phyloP scores from a whole-genome alignment of 2,888 invertebrate genomes.

The Agapostemon virescens region DNA sequence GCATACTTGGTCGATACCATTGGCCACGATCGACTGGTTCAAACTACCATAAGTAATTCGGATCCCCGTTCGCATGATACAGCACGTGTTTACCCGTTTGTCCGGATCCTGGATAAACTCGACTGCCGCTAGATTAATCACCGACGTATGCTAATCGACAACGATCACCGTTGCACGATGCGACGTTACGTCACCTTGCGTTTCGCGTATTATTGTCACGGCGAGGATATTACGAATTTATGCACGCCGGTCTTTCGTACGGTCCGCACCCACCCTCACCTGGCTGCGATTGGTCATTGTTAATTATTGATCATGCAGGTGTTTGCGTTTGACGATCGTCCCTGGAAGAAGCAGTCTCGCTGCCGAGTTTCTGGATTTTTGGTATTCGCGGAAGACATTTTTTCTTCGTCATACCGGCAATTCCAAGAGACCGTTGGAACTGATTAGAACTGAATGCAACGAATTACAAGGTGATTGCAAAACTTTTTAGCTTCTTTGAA shows the following conservation, averaged over 20 bases:
- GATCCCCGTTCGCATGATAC: slow-evolving; percentile 53
- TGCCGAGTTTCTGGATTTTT: background rate
- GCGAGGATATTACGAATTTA: slow-evolving; percentile 32
- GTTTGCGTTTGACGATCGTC: slow-evolving; percentile 15
- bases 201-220: slow-evolving; percentile 30
- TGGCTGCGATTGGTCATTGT: slow-evolving; percentile 14
- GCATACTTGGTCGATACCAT: slow-evolving; percentile 37
- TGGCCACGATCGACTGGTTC: slow-evolving; percentile 42
- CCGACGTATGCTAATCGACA: slow-evolving; percentile 65
- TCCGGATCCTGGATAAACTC: slow-evolving; percentile 56
- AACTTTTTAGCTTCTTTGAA: background rate
- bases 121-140: slow-evolving; percentile 54
- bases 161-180: slow-evolving; percentile 47
- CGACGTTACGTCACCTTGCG: slow-evolving; percentile 52
- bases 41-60: slow-evolving; percentile 53
- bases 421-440: background rate
- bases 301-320: slow-evolving; percentile 22
- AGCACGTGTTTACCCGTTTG: slow-evolving; percentile 63
- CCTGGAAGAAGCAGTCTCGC: background rate
- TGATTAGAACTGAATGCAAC: background rate
- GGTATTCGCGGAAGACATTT: background rate
- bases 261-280: background rate
- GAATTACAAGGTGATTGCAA: background rate
- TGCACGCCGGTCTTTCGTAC: background rate
- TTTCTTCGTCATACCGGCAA: background rate